A percentile compares a stretch with the other conserved stretches of the same genome.
phyloP scores from a whole-genome alignment of 2,888 invertebrate species.

The Dyspetes luteomarginatus region DNA sequence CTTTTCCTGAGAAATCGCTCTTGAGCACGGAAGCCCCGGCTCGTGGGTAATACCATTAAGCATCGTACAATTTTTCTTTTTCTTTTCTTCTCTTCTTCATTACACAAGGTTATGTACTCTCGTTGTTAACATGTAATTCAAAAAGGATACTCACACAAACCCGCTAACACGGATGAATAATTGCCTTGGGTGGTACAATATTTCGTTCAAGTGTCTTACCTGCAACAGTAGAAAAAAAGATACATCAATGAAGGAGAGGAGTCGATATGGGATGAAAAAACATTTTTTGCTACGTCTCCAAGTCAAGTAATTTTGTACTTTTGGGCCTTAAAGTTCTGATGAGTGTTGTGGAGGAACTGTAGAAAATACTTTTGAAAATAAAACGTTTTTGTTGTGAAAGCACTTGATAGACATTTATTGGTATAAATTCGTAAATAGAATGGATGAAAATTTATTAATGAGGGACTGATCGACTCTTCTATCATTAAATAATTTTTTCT shows the following conservation, averaged over 20 bases:
- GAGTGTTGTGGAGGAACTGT: no score
- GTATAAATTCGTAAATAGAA: no score
- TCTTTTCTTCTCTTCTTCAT: no score
- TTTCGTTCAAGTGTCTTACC: conserved; percentile 66
- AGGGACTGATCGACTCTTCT: no score
- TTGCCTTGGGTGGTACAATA: conserved; percentile 59
- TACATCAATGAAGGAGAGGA: not conserved
- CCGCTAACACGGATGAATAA: conserved; percentile 54
- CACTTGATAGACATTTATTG: no score
- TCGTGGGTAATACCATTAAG: conserved; percentile 65
- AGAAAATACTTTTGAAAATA: no score
- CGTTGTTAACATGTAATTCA: conserved; percentile 9
- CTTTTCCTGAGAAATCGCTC: conserved; percentile 54
- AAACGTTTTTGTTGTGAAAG: no score
- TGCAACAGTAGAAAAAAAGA: conserved; percentile 68
- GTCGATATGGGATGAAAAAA: not conserved
- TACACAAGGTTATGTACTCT: conserved; percentile 1
- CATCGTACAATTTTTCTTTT: conserved; percentile 44
- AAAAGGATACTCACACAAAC: conserved; percentile 53
- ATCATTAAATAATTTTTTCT: no score
- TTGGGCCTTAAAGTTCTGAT: no score
- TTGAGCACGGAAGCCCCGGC: conserved; percentile 56
- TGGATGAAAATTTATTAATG: no score
- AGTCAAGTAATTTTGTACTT: no score
- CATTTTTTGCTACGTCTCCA: not conserved